Base-by-base conservation (phyloP, 1,140 invertebrate genomes). In the Camponotus pennsylvanicus region DNA sequence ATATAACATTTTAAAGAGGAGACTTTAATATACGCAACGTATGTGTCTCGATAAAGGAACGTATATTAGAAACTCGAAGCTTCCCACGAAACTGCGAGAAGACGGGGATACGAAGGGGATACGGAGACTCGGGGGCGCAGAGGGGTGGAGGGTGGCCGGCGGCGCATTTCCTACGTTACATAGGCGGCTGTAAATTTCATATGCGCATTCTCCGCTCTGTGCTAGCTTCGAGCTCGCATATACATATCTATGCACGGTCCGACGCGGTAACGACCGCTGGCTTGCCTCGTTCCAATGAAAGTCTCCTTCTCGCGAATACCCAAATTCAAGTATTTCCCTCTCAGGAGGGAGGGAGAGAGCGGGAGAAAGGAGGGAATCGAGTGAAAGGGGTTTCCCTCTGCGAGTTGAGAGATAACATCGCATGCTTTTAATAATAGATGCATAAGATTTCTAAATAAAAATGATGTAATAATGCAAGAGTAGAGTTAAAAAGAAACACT, bases 111-210 rank as follows among this genome's bases (percentile, higher is more conserved):
- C 42, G 55, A 83, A 13, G 21, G 69, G 63, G 77, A 64, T 67
- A 79, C 27, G 55, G 73, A 40, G 57, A 67, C 73, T 78, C 32
- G 71, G 27, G 64, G 15, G n/a, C 55, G 86, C 34, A 59, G 83
- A 59, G 73, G 64, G 73, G 55, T 42, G 75, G 55, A 83, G 85
- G 63, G 83, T 55, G 78, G 86, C 77, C 80, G 84, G 77, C 73
- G 87, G 88, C 70, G 89, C 80, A 79, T 91, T 92, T 92, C 88
- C 85, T 88, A 91, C 80, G 89, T 88, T 91, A 90, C 90, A 91
- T 52, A 52, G 49, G 88, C 83, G 88, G 89, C 89, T 91, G 92
- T 92, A 92, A 92, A 92, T 92, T 92, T 92, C 92, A 92, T 92
- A 92, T 91, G 90, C 90, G 91, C 86, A 91, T 92, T 91, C 90